Evolutionary conservation across 2,113 vertebrate genomes (phyloP).

Genomic region (Xiphorhynchus elegans): DNA sequence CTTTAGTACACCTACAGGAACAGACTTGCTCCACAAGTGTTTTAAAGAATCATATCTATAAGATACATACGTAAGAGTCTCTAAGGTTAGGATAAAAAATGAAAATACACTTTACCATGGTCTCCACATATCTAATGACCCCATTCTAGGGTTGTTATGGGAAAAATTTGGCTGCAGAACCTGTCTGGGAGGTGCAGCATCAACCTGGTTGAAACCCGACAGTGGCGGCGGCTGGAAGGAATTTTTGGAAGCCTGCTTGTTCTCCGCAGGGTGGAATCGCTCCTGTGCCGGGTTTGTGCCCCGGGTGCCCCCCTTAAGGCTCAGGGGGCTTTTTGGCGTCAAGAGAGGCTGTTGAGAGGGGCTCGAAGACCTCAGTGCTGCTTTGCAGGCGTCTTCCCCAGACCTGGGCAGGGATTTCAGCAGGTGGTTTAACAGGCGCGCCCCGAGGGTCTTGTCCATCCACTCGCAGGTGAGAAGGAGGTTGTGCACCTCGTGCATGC

Average conservation of each 20-base stretch:
- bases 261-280: not conserved
- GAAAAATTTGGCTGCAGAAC: constrained; percentile 67
- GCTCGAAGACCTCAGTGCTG: not conserved
- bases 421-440: constrained; percentile 85
- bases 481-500: constrained; percentile 91
- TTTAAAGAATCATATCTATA: constrained; percentile 93
- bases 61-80: constrained; percentile 86
- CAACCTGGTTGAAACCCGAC: not conserved
- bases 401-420: constrained; percentile 85
- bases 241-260: constrained; percentile 39
- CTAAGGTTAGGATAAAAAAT: constrained; percentile 68
- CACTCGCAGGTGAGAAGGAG: constrained; percentile 89
- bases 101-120: constrained; percentile 80
- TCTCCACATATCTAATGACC: constrained; percentile 87
- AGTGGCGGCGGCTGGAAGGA: not conserved
- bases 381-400: constrained; percentile 55
- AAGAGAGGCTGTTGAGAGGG: not conserved
- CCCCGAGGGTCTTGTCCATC: constrained; percentile 89
- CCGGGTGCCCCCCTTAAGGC: not conserved
- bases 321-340: not conserved
- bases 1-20: constrained; percentile 84
- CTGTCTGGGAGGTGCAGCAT: constrained; percentile 43
- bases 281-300: not conserved
- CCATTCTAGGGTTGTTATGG: constrained; percentile 69
- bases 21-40: constrained; percentile 81